Evolutionary conservation across 2,113 vertebrate species (phyloP).

Genomic region (Brachyistius frenatus): DNA sequence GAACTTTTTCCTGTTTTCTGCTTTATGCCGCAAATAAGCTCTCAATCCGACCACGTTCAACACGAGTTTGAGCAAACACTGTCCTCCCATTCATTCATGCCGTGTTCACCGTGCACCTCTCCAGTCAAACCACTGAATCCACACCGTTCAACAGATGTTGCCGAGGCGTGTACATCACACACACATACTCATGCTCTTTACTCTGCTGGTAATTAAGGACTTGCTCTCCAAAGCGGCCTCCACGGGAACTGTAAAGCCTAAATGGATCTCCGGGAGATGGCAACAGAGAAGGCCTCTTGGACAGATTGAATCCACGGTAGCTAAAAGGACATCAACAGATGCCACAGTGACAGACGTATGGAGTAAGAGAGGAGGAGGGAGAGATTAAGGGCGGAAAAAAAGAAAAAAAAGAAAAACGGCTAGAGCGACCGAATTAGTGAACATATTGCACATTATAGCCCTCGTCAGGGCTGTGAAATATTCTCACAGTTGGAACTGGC

Average conservation of each 20-base stretch:
- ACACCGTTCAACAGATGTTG: slow-evolving; percentile 62
- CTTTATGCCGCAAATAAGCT: neutral
- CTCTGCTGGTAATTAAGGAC: slow-evolving; percentile 74
- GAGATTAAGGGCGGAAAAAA: slow-evolving; percentile 51
- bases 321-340: slow-evolving; percentile 71
- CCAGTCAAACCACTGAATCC: slow-evolving; percentile 18
- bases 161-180: slow-evolving; percentile 29
- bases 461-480: slow-evolving; percentile 70
- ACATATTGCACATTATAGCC: slow-evolving; percentile 76
- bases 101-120: neutral
- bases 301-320: slow-evolving; percentile 61
- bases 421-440: slow-evolving; percentile 66
- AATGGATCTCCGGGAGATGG: slow-evolving; percentile 58
- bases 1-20: too few species aligned
- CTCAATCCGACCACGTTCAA: neutral
- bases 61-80: neutral
- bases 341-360: slow-evolving; percentile 43
- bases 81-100: neutral
- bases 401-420: slow-evolving; percentile 14
- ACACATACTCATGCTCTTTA: slow-evolving; percentile 59
- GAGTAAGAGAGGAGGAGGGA: slow-evolving; percentile 44
- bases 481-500: slow-evolving; percentile 67
- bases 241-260: slow-evolving; percentile 35
- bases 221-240: slow-evolving; percentile 55
- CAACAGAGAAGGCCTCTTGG: slow-evolving; percentile 55